phyloP scores from a whole-genome alignment of 1,140 invertebrate species.

The Dryas iulia region DNA sequence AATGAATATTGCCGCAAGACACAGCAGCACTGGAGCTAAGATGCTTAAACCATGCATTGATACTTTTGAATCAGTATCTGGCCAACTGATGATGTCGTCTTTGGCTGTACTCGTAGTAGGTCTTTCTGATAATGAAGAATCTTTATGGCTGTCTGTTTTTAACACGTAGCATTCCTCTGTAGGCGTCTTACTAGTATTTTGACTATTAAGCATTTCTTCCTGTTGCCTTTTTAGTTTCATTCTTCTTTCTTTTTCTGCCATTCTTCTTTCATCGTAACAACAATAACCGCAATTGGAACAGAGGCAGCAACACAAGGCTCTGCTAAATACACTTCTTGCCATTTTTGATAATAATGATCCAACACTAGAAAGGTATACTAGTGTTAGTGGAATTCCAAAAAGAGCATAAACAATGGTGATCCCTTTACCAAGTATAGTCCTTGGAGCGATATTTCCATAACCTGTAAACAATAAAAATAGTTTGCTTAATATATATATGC shows the following conservation, averaged over 20 bases:
- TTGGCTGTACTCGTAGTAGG: conserved; percentile 70
- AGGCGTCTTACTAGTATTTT: conserved; percentile 76
- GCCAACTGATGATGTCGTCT: conserved; percentile 79
- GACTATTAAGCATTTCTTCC: conserved; percentile 87
- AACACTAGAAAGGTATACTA: conserved; percentile 92
- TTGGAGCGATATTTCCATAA: conserved; percentile 93
- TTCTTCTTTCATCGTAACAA: conserved; percentile 91
- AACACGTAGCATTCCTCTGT: conserved; percentile 88
- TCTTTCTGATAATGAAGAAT: conserved; percentile 65
- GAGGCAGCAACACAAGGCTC: conserved; percentile 89
- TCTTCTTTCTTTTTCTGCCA: conserved; percentile 90
- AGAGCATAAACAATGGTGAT: conserved; percentile 93
- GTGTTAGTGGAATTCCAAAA: conserved; percentile 94
- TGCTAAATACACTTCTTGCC: conserved; percentile 93
- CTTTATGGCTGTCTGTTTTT: conserved; percentile 73
- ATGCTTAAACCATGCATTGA: conserved; percentile 89
- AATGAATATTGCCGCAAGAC: conserved; percentile 89
- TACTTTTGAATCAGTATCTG: conserved; percentile 85
- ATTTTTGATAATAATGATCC: conserved; percentile 91
- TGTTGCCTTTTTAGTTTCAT: conserved; percentile 90
- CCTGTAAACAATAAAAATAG: conserved; percentile 80
- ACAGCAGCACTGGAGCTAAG: conserved; percentile 89
- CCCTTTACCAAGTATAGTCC: conserved; percentile 89
- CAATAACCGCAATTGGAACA: conserved; percentile 93
- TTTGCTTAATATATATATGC: too few relatives aligned